Conservation (phyloP, 2,888 invertebrate genomes). For the Matsumyia berberina region DNA sequence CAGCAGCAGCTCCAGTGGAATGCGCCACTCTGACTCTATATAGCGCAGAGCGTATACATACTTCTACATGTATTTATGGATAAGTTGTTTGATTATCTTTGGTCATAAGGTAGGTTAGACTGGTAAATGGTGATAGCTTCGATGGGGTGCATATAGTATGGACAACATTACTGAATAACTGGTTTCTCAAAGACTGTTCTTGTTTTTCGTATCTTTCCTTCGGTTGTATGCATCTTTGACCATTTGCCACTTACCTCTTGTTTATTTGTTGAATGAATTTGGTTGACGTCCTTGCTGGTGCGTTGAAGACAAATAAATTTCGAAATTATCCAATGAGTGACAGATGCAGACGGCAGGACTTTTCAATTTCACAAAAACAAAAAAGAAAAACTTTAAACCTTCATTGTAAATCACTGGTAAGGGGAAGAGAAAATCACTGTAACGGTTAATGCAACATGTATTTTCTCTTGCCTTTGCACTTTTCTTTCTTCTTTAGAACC, state of each 20-base stretch:
- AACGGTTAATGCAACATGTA: constrained; percentile 56
- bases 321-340: constrained; percentile 59
- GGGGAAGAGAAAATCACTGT: constrained; percentile 36
- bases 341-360: constrained; percentile 1
- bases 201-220: constrained; percentile 27
- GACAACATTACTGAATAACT: constrained; percentile 53
- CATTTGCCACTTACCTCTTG: constrained; percentile 70
- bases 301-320: constrained; percentile 46
- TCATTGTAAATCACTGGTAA: constrained; percentile 15
- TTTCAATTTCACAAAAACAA: constrained; percentile 12
- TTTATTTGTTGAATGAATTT: constrained; percentile 71
- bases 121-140: constrained; percentile 60
- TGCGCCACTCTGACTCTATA: constrained; percentile 58
- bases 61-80: constrained; percentile 52
- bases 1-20: constrained; percentile 54
- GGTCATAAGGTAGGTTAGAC: constrained; percentile 54
- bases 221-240: constrained; percentile 39
- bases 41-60: constrained; percentile 23
- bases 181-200: constrained; percentile 60
- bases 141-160: constrained; percentile 52
- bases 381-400: constrained; percentile 20
- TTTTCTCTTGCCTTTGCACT: constrained; percentile 45
- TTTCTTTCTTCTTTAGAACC: constrained; percentile 40
- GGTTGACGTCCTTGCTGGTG: constrained; percentile 62
- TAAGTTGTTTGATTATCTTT: constrained; percentile 71